These are phyloP conservation scores for Mythimna impura DNA, from an alignment of 2,888 invertebrate species.

Conservation along the genomic window DNA sequence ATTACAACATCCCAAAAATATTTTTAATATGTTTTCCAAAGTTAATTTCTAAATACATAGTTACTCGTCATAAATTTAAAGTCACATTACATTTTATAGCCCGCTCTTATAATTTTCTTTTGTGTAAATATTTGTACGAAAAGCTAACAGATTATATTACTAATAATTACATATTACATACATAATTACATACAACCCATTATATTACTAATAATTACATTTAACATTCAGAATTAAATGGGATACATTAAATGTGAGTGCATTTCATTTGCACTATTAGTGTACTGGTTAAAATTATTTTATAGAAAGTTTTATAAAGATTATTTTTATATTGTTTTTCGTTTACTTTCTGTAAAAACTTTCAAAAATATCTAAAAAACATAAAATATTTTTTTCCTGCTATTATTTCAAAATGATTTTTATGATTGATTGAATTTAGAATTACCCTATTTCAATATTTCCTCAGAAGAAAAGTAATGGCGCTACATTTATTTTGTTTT, in stretches of 20 bases:
- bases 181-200: not conserved
- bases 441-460: not conserved
- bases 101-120: slow-evolving; percentile 13
- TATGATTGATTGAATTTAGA: not conserved
- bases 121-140: slow-evolving; percentile 15
- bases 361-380: too few species aligned
- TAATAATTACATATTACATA: not conserved
- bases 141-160: not conserved
- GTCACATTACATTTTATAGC: slow-evolving; percentile 9
- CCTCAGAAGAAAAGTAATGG: not conserved
- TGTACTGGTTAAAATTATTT: not conserved
- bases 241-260: not conserved
- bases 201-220: not conserved
- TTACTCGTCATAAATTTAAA: slow-evolving; percentile 20
- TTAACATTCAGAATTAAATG: not conserved
- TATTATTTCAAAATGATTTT: too few species aligned
- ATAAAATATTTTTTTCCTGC: too few species aligned
- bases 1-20: not conserved
- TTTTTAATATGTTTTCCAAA: not conserved
- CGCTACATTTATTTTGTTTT: not conserved
- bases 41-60: slow-evolving; percentile 23
- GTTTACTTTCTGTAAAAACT: not conserved
- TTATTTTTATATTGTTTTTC: not conserved
- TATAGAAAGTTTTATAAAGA: not conserved
- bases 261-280: not conserved